Base-by-base conservation (phyloP, 2,888 invertebrate species). In the Dimorphilus gyrociliatus region DNA sequence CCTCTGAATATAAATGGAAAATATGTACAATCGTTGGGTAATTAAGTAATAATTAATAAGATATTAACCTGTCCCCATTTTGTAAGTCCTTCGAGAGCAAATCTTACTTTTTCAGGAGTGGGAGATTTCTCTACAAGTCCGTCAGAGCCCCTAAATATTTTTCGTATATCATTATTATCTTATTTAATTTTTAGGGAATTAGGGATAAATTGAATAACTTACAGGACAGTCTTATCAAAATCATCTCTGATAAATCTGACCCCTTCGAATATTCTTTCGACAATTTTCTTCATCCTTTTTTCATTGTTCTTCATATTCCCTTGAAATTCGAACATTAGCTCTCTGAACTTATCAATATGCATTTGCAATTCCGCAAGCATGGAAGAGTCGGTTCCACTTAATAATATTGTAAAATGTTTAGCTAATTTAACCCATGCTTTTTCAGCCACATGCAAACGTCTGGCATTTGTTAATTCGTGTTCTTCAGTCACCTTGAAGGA, bases 381-480 rank as follows among this genome's bases (percentile, higher is more conserved):
- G 29, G 51, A 53, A 1, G 59, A 58, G 39, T 61, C 61, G 27
- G 49, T 47, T 35, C 58, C 59, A 40, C 53, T 54, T n/a, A 60
- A 49, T 13, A 58, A 42, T 18, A 61, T 49, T 8, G 58, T 52
- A 41, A 60, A 61, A 37, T 60, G 60, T 23, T 48, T 50, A 13
- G 56, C 57, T 17, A 61, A 44, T 37, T 60, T 56, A 10, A 48
- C 48, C 61, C 61, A 61, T 6, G 52, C 41, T 36, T 58, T 58
- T 41, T 61, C 60, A 36, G 48, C 46, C 16, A 58, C 46, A 37
- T 57, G 55, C 23, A 61, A 40, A 4, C 55, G 47, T 32, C 54
- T 59, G 27, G 56, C 56, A 7, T 59, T 57, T 25, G 46, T 53
- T 17, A 61, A 41, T 21, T 48, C 42, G 23, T 53, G 49, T 36